These are phyloP conservation scores for Picathartes gymnocephalus DNA, from an alignment of 2,113 vertebrate genomes.

Conservation along the genomic window DNA sequence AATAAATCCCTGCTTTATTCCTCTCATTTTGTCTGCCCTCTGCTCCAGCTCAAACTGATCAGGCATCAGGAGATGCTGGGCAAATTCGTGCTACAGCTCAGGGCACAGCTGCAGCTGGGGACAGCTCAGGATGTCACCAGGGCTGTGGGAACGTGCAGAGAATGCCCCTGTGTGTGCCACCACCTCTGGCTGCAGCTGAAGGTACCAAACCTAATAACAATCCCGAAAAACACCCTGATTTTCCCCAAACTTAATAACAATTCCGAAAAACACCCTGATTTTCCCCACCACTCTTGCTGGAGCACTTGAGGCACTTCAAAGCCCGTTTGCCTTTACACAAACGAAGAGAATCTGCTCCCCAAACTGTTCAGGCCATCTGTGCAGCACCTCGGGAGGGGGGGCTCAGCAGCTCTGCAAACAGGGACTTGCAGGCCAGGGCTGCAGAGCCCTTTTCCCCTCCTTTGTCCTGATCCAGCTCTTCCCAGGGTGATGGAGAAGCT, in stretches of 20 bases:
- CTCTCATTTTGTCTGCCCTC: too few species aligned
- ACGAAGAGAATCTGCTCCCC: constrained; percentile 59
- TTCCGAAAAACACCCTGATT: not conserved
- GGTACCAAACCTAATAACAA: not conserved
- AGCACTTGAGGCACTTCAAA: constrained; percentile 51
- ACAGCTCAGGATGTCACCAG: not conserved
- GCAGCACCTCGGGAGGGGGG: not conserved
- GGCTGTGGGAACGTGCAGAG: fast-evolving
- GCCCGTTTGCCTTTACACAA: constrained; percentile 33
- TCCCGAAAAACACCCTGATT: not conserved
- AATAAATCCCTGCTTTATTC: too few species aligned
- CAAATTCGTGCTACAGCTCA: not conserved
- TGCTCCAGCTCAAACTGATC: too few species aligned
- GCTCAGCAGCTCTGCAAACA: not conserved
- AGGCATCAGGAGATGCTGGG: not conserved
- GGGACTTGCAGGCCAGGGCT: not conserved
- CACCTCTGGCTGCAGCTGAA: not conserved
- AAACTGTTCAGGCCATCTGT: constrained; percentile 60
- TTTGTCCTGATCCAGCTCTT: not conserved
- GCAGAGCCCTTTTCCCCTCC: not conserved
- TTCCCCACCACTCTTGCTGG: not conserved
- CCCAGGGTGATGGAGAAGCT: not conserved
- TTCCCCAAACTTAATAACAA: not conserved
- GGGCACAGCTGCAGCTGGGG: not conserved
- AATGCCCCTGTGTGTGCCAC: not conserved